Base-by-base conservation (phyloP, 2,888 invertebrate genomes). In the Choreutis nemorana region DNA sequence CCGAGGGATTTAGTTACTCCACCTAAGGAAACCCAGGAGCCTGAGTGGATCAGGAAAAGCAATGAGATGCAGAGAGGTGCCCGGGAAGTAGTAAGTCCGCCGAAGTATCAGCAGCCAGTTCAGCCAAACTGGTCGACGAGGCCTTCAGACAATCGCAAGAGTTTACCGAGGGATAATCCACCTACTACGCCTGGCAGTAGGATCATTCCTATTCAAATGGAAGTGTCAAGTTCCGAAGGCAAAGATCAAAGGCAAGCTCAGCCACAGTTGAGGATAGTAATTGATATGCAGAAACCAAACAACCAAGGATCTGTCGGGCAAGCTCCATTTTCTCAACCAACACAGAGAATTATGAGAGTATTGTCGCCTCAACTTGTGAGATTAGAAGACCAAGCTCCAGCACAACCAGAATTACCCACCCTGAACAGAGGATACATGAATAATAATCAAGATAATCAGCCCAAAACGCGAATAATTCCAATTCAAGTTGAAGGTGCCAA, bases 191-290 rank as follows among this genome's bases (percentile, higher is more conserved):
- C 53, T 14, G 73, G 81, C 27, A 61, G 70, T 31, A 79, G 83
- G 37, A 71, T 87, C 28, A 83, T 88, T 45, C 88, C 89, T 1
- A 83, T 89, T 34, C 84, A 86, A 50, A 78, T 88, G 51, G 88
- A 88, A 52, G 82, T 68, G 1, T 57, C 66, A 0, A 62, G 55
- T 30, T 61, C 62, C 8, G 73, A 78, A 14, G 49, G 62, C 0
- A 58, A 57, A 36, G 59, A 70, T 36, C 41, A 45, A n/a, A 53
- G 55, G 29, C 55, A 57, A 34, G 58, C 62, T 7, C 62, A 63
- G 26, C 75, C 67, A 15, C 73, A 75, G 15, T 45, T 78, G 23
- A 68, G 81, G 37, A 80, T 81, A 30, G 72, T 77, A 4, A 72
- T 75, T 28, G 68, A 67, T 32, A 80, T 79, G 64, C 63, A 55